Base-by-base conservation (phyloP, 2,113 vertebrate genomes). In the Sorex araneus region DNA sequence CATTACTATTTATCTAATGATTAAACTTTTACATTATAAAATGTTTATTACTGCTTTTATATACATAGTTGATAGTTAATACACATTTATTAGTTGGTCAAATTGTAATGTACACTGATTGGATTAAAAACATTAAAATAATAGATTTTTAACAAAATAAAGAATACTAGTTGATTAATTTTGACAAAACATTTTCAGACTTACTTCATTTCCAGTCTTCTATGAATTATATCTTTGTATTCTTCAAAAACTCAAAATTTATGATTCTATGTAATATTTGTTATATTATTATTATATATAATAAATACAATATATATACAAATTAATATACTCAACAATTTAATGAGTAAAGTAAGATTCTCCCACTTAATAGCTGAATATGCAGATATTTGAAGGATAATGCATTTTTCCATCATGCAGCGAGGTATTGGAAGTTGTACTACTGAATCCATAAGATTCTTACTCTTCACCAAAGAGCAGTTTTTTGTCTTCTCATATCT, bases 101-200 rank as follows among this genome's bases (percentile, higher is more conserved):
- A 63, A 80, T 50, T 50, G 6, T 73, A 94, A 28, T 64, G 21
- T 66, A 43, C 0, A 64, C 4, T 11, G 32, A 57, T 45, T 76
- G 34, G n/a, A 81, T 87, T 74, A 87, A 67, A 90, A 92, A 75
- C 28, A 66, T 67, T 87, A 19, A 81, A 50, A 85, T 82, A 82
- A 67, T 93, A 71, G 81, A 32, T 67, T 23, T 69, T 64, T 36
- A 75, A 63, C 71, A 73, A 90, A 87, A 78, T 70, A 66, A 77
- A 64, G 19, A 87, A 43, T 69, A n/a, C n/a, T n/a, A n/a, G n/a
- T 63, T 54, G 66, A 80, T 87, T 70, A 80, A 30, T 78, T 85
- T 75, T 70, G 75, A n/a, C 1, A 70, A 85, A 69, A 74, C 57
- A 2, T 54, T 16, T 64, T 10, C 76, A 16, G 30, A 34, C 2